Evolutionary conservation across 2,888 invertebrate species (phyloP).

Genomic region (Frankliniella intonsa): DNA sequence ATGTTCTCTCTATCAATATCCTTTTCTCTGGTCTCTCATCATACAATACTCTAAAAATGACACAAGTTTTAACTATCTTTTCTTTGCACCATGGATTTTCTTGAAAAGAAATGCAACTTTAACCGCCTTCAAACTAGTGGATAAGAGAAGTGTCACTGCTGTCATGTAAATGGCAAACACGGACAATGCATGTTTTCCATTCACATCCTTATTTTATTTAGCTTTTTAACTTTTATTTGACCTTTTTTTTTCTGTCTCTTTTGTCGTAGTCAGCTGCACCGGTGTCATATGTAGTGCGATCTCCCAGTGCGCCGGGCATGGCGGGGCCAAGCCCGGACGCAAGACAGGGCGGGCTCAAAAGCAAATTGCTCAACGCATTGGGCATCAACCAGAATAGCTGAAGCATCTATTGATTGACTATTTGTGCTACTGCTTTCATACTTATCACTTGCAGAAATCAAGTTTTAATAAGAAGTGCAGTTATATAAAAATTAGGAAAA

Average conservation of each 20-base stretch:
- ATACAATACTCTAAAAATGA: not conserved
- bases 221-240: conserved; percentile 42
- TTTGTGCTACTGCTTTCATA: conserved; percentile 31
- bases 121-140: not conserved
- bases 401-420: conserved; percentile 34
- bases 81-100: not conserved
- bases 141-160: not conserved
- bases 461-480: not conserved
- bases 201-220: not conserved
- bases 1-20: too few species aligned
- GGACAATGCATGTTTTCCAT: not conserved
- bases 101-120: not conserved
- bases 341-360: conserved; percentile 71
- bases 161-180: conserved; percentile 27
- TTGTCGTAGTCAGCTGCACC: conserved; percentile 44
- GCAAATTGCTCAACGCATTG: conserved; percentile 79
- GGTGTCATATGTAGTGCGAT: conserved; percentile 26
- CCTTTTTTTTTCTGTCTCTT: conserved; percentile 48
- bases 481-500: not conserved
- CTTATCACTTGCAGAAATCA: conserved; percentile 31
- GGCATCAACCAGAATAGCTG: conserved; percentile 48
- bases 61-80: not conserved
- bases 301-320: conserved; percentile 31
- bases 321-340: conserved; percentile 48
- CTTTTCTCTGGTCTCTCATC: too few species aligned